phyloP scores from a whole-genome alignment of 2,797 vertebrate genomes.

The Carcharodon carcharias region DNA sequence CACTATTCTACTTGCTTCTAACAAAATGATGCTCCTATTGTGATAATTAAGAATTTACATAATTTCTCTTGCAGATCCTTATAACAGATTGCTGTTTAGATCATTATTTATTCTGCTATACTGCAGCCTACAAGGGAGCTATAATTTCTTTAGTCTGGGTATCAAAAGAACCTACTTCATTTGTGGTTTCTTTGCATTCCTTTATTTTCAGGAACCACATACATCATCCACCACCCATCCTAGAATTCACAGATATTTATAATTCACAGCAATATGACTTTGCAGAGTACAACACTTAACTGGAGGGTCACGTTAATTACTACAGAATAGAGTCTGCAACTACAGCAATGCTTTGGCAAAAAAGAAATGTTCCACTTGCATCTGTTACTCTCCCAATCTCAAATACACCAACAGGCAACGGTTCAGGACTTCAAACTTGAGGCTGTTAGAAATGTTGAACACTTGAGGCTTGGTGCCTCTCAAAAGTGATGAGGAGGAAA shows the following conservation, averaged over 20 bases:
- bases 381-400: background rate
- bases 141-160: background rate
- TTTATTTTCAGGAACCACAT: background rate
- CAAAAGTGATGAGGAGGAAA: background rate
- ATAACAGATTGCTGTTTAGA: background rate
- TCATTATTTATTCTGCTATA: background rate
- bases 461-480: background rate
- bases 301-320: background rate
- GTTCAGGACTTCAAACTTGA: background rate
- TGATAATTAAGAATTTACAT: background rate
- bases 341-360: background rate
- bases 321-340: background rate
- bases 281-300: background rate
- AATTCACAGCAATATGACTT: background rate
- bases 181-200: background rate
- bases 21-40: background rate
- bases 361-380: background rate
- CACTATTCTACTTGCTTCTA: background rate
- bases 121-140: background rate
- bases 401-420: background rate
- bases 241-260: background rate
- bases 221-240: background rate
- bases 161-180: background rate
- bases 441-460: background rate
- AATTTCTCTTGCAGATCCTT: background rate